These are phyloP conservation scores for Paradisaea rubra DNA, from an alignment of 2,113 vertebrate species.

Conservation along the genomic window DNA sequence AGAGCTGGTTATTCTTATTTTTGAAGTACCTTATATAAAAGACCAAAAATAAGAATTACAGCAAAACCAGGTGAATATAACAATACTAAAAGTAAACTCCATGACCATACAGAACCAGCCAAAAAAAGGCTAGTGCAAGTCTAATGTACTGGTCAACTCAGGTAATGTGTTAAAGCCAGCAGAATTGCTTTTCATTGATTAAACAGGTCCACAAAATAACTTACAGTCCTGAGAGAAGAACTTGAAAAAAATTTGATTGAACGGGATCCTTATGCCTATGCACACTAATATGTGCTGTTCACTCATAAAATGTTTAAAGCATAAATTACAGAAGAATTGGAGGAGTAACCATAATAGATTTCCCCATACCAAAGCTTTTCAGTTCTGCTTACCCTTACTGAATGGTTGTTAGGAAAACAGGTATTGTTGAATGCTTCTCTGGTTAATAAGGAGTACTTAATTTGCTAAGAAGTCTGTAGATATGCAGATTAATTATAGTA, in stretches of 20 bases:
- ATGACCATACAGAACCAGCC: neutral
- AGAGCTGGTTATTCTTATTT: neutral
- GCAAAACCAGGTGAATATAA: neutral
- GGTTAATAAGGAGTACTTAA: neutral
- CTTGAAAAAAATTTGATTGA: neutral
- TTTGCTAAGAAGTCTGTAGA: neutral
- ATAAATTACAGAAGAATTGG: neutral
- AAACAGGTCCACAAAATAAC: neutral
- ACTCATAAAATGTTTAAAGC: neutral
- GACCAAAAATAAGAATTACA: neutral
- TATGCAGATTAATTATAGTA: neutral
- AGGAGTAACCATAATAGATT: neutral
- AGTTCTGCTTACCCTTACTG: neutral
- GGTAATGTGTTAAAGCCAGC: neutral
- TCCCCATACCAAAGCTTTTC: neutral
- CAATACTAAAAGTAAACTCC: neutral
- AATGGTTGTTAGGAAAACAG: neutral
- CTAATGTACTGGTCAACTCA: neutral
- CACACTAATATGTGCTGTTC: neutral
- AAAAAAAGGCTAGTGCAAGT: neutral
- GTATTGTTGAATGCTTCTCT: neutral
- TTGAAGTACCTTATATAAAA: neutral
- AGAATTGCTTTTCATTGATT: neutral
- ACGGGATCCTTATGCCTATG: neutral
- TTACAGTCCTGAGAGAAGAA: neutral